These are phyloP conservation scores for Parauchenoglanis punctatus DNA, from an alignment of 2,797 vertebrate species.

Conservation along the genomic window DNA sequence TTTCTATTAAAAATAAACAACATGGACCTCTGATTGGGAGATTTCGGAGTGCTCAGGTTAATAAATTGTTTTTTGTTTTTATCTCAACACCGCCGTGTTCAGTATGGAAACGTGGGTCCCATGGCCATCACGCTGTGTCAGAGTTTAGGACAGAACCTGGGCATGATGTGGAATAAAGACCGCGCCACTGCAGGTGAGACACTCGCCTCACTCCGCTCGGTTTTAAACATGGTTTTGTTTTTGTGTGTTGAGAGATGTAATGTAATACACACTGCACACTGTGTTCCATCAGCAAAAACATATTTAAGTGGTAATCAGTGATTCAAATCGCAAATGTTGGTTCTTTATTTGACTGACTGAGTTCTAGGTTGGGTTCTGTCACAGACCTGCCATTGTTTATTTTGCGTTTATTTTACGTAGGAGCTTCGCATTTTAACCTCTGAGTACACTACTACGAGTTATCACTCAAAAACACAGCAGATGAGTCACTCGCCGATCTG, in stretches of 20 bases:
- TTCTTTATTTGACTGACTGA: no score
- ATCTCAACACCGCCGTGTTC: conserved; percentile 3
- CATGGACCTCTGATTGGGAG: neutral
- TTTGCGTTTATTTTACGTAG: no score
- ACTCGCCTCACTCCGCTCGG: neutral
- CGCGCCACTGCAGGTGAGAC: conserved; percentile 81
- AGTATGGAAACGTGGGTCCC: conserved; percentile 89
- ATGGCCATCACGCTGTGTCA: conserved; percentile 94
- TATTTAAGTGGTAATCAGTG: no score
- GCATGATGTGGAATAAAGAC: conserved; percentile 95
- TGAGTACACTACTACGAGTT: neutral
- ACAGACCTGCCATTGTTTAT: no score
- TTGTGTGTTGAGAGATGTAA: neutral
- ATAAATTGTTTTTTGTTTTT: neutral
- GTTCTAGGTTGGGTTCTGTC: no score
- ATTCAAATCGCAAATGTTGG: no score
- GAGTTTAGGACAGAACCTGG: conserved; percentile 95
- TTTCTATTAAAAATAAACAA: neutral
- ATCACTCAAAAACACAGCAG: neutral
- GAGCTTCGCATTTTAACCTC: no score
- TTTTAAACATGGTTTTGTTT: neutral
- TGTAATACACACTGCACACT: neutral
- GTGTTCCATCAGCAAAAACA: no score
- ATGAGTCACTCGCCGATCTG: no score
- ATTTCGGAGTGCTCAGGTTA: neutral